These are phyloP conservation scores for Zhengitettix transpicula DNA, from an alignment of 2,888 invertebrate genomes.

Conservation along the genomic window DNA sequence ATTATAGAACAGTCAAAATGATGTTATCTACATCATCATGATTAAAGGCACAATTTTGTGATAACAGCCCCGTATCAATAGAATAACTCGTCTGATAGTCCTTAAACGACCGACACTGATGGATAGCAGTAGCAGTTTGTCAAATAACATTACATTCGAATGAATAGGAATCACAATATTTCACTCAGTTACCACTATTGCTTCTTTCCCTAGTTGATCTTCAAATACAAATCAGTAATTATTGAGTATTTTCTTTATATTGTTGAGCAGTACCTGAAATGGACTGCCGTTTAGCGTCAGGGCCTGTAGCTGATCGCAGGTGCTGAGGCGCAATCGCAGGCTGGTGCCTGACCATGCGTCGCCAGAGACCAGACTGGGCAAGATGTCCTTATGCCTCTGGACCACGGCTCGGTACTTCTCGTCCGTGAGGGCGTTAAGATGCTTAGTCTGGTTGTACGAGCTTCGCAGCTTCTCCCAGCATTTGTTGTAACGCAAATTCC, in stretches of 20 bases:
- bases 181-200: too few relatives aligned
- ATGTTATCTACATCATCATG: too few relatives aligned
- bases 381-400: slow-evolving; percentile 1
- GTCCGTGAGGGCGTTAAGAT: neutral
- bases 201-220: too few relatives aligned
- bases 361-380: slow-evolving; percentile 1
- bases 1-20: too few relatives aligned
- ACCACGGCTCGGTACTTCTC: slow-evolving; percentile 3
- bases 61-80: too few relatives aligned
- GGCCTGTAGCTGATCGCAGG: neutral
- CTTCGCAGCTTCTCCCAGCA: neutral
- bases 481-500: neutral
- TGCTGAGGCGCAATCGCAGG: slow-evolving; percentile 4
- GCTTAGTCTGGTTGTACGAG: neutral
- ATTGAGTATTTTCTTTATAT: neutral
- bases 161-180: too few relatives aligned
- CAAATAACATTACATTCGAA: too few relatives aligned
- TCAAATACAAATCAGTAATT: too few relatives aligned
- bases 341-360: neutral
- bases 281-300: slow-evolving; percentile 8
- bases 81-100: too few relatives aligned
- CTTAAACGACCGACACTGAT: too few relatives aligned
- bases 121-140: too few relatives aligned
- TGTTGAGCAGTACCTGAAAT: slow-evolving; percentile 7
- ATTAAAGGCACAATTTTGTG: too few relatives aligned